Evolutionary conservation across 2,888 invertebrate genomes (phyloP).

Genomic region (Strigamia transsilvanica): DNA sequence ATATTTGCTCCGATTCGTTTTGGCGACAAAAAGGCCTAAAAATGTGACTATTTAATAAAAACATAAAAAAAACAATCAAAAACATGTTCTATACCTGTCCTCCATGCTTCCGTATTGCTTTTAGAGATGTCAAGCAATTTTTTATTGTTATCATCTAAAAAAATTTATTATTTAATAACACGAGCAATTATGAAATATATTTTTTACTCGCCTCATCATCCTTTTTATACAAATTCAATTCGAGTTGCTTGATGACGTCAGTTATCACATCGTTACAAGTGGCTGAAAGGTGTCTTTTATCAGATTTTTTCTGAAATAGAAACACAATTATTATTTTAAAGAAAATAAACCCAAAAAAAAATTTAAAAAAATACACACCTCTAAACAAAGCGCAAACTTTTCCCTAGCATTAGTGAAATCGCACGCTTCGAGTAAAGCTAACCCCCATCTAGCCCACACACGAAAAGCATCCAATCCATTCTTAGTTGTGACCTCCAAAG

Average conservation of each 20-base stretch:
- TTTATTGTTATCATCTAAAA: neutral
- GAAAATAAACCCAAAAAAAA: conserved; percentile 5
- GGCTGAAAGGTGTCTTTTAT: neutral
- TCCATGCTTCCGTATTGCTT: neutral
- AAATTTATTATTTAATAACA: neutral
- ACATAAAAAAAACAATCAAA: neutral
- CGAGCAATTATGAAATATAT: neutral
- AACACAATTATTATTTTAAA: neutral
- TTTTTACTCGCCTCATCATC: neutral
- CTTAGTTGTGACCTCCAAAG: conserved; percentile 79
- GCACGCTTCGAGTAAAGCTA: conserved; percentile 80
- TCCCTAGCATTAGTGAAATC: conserved; percentile 79
- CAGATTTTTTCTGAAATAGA: neutral
- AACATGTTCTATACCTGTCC: neutral
- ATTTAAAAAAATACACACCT: conserved; percentile 56
- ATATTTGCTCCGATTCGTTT: neutral
- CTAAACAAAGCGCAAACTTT: conserved; percentile 73
- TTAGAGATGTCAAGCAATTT: neutral
- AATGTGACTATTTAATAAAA: neutral
- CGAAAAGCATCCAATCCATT: conserved; percentile 66
- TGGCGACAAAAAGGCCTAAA: conserved; percentile 40
- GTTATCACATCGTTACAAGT: conserved; percentile 46
- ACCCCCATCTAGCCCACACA: conserved; percentile 89
- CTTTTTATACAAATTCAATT: conserved; percentile 53
- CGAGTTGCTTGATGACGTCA: conserved; percentile 54